Evolutionary conservation across 2,888 invertebrate genomes (phyloP).

Genomic region (Cryptocephalus moraei): DNA sequence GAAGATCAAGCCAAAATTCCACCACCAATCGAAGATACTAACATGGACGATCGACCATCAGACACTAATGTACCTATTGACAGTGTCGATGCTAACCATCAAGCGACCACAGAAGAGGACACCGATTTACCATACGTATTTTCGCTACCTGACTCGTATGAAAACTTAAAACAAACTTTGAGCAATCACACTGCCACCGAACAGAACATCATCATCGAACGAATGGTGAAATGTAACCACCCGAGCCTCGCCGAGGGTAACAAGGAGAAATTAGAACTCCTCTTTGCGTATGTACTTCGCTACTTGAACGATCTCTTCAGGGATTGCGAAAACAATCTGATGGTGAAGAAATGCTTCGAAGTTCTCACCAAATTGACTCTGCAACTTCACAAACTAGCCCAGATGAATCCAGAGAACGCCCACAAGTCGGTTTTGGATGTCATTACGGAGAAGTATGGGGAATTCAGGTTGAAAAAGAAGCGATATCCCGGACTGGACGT

Average conservation of each 20-base stretch:
- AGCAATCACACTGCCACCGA: slow-evolving; percentile 50
- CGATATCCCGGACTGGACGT: slow-evolving; percentile 57
- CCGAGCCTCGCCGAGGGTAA: slow-evolving; percentile 70
- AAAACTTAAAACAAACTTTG: slow-evolving; percentile 53
- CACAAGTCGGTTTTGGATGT: slow-evolving; percentile 57
- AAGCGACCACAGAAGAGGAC: no score
- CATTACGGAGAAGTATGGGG: slow-evolving; percentile 60
- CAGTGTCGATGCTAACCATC: no score
- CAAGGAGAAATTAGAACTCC: slow-evolving; percentile 59
- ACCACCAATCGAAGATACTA: neutral
- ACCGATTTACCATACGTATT: slow-evolving; percentile 48
- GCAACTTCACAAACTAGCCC: slow-evolving; percentile 57
- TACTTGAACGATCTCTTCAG: slow-evolving; percentile 60
- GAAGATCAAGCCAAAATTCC: neutral
- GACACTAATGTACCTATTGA: no score
- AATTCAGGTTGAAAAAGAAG: slow-evolving; percentile 49
- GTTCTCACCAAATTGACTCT: slow-evolving; percentile 46
- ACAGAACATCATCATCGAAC: slow-evolving; percentile 61
- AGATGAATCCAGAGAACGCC: slow-evolving; percentile 57
- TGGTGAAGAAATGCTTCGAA: slow-evolving; percentile 46
- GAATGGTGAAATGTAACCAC: slow-evolving; percentile 82
- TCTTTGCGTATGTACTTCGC: slow-evolving; percentile 71
- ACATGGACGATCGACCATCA: no score
- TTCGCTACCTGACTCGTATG: slow-evolving; percentile 51
- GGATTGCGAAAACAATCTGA: slow-evolving; percentile 29